Percentiles rank a stretch among this genome's conserved stretches.
Conservation (phyloP, 1,140 invertebrate species). For the Bilobella aurantiaca region DNA sequence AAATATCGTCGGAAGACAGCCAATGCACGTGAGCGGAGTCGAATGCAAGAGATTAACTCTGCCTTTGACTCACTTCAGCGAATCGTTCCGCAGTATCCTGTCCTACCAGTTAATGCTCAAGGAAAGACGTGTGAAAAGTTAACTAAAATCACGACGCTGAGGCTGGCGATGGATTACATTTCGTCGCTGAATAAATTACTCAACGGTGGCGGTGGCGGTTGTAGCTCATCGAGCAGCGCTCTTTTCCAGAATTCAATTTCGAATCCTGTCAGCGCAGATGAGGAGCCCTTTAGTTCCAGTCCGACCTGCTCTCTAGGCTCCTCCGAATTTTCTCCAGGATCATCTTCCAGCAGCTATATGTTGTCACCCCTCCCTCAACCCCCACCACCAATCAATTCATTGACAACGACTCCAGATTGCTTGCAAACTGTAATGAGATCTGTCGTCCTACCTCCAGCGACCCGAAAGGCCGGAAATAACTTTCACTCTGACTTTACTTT, state of each 20-base stretch:
- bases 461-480: background rate
- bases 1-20: constrained; percentile 82
- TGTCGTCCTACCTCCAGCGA: constrained; percentile 25
- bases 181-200: constrained; percentile 49
- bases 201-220: background rate
- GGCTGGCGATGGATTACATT: constrained; percentile 79
- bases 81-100: constrained; percentile 53
- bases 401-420: constrained; percentile 30
- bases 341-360: constrained; percentile 22
- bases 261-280: too few relatives aligned
- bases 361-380: constrained; percentile 13
- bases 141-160: constrained; percentile 78
- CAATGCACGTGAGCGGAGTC: constrained; percentile 69
- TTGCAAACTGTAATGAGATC: constrained; percentile 34
- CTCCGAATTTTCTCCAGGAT: constrained; percentile 32
- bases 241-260: too few relatives aligned
- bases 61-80: constrained; percentile 69
- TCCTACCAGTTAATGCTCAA: constrained; percentile 38
- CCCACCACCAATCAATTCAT: constrained; percentile 1
- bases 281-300: background rate
- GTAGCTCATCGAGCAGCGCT: too few relatives aligned
- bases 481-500: background rate
- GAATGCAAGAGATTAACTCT: constrained; percentile 79
- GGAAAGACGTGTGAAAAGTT: constrained; percentile 57
- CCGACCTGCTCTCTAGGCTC: background rate